These are phyloP conservation scores for Tapera naevia DNA, from an alignment of 2,797 vertebrate species.

Conservation along the genomic window DNA sequence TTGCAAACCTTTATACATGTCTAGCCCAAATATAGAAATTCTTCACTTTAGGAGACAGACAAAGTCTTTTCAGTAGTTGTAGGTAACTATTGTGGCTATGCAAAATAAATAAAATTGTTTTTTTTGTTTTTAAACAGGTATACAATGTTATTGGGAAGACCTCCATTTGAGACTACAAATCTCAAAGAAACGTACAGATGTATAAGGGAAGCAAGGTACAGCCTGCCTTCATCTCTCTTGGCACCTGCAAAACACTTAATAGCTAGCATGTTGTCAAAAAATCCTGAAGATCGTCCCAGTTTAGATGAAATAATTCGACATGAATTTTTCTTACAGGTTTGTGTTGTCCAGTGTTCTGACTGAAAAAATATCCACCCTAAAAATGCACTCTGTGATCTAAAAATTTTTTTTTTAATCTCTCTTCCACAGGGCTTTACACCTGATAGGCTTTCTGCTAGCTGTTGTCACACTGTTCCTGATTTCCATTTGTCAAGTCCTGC, in stretches of 20 bases:
- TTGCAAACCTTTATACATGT: not conserved
- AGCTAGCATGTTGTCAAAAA: slow-evolving; percentile 90
- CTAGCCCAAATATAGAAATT: not conserved
- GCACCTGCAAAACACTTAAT: slow-evolving; percentile 92
- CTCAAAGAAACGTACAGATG: slow-evolving; percentile 97
- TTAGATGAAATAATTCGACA: slow-evolving; percentile 94
- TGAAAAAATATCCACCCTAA: not conserved
- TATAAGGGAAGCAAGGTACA: slow-evolving; percentile 93
- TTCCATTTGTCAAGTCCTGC: slow-evolving; percentile 97
- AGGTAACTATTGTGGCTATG: not conserved
- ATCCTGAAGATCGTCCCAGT: slow-evolving; percentile 89
- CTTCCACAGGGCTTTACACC: slow-evolving; percentile 91
- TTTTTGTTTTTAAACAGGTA: slow-evolving; percentile 81
- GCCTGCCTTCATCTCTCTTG: slow-evolving; percentile 90
- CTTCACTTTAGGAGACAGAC: not conserved
- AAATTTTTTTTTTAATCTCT: not conserved
- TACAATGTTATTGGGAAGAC: slow-evolving; percentile 94
- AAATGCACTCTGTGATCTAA: not conserved
- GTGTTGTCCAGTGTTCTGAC: not conserved
- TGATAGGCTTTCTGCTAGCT: slow-evolving; percentile 90
- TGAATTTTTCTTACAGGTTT: slow-evolving; percentile 94
- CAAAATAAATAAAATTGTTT: not conserved
- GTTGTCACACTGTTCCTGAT: slow-evolving; percentile 93
- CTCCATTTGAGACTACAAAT: slow-evolving; percentile 97
- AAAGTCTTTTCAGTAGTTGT: not conserved